Evolutionary conservation across 2,797 vertebrate genomes (phyloP).

Genomic region (Carapus acus): DNA sequence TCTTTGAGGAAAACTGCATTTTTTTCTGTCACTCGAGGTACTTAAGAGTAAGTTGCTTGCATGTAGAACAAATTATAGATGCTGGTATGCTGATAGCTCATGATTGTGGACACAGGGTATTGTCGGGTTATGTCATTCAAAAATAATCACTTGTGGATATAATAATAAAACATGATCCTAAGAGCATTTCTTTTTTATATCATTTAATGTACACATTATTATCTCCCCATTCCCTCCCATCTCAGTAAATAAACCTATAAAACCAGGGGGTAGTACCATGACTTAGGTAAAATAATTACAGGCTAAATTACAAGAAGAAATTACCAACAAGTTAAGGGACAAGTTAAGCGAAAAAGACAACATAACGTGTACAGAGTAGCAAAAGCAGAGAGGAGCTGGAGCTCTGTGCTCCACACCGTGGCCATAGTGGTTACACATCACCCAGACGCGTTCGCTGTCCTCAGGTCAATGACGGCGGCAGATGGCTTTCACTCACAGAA

Average conservation of each 20-base stretch:
- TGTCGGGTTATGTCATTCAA: conserved; percentile 27
- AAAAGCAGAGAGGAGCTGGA: conserved; percentile 56
- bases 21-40: conserved; percentile 40
- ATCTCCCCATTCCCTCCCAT: conserved; percentile 42
- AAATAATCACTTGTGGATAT: conserved; percentile 52
- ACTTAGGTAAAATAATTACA: conserved; percentile 63
- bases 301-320: conserved; percentile 61
- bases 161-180: conserved; percentile 54
- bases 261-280: conserved; percentile 51
- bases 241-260: conserved; percentile 49
- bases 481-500: no score
- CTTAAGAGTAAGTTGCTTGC: conserved; percentile 17
- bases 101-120: conserved; percentile 20
- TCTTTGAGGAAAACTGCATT: conserved; percentile 64
- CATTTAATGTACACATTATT: conserved; percentile 65
- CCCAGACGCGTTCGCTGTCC: conserved; percentile 34
- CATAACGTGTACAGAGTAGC: conserved; percentile 24
- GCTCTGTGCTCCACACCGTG: conserved; percentile 27
- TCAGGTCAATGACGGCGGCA: conserved; percentile 2
- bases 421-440: conserved; percentile 65
- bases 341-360: conserved; percentile 15
- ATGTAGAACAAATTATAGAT: conserved; percentile 11
- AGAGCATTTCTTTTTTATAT: conserved; percentile 41
- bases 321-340: conserved; percentile 47
- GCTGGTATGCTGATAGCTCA: conserved; percentile 7